These are phyloP conservation scores for Mongoloraphidia duomilia DNA, from an alignment of 2,888 invertebrate species.

Conservation along the genomic window DNA sequence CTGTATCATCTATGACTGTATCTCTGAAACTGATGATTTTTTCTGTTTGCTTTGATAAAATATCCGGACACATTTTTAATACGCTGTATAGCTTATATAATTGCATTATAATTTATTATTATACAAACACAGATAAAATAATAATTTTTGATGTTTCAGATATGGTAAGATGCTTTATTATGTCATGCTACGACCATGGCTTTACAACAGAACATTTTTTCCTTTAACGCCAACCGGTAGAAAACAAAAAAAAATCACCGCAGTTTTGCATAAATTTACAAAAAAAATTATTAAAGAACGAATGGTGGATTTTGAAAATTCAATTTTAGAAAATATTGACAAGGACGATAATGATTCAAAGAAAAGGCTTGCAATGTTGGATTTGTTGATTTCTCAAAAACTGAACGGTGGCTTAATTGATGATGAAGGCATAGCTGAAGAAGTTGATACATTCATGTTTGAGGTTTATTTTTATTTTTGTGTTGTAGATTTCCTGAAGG, in stretches of 20 bases:
- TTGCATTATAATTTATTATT: too few species aligned
- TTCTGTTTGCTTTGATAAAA: too few species aligned
- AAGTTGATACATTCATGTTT: neutral
- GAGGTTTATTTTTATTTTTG: neutral
- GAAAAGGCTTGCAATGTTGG: neutral
- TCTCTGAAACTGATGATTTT: too few species aligned
- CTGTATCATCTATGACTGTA: too few species aligned
- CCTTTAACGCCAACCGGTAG: neutral
- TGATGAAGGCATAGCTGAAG: neutral
- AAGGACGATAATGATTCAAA: neutral
- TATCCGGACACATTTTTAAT: too few species aligned
- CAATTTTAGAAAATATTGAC: too few species aligned
- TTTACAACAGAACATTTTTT: neutral
- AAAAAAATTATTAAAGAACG: neutral
- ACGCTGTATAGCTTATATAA: too few species aligned
- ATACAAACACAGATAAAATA: too few species aligned
- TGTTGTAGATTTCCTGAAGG: neutral
- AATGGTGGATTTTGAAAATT: neutral
- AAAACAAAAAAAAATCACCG: neutral
- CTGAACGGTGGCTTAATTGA: neutral
- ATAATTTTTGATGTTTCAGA: neutral
- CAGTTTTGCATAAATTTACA: neutral
- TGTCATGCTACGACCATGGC: neutral
- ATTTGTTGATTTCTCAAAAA: neutral
- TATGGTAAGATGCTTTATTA: neutral